Percentiles rank a stretch among this genome's conserved stretches.
phyloP scores from a whole-genome alignment of 2,888 invertebrate genomes.

The Diogma glabrata region DNA sequence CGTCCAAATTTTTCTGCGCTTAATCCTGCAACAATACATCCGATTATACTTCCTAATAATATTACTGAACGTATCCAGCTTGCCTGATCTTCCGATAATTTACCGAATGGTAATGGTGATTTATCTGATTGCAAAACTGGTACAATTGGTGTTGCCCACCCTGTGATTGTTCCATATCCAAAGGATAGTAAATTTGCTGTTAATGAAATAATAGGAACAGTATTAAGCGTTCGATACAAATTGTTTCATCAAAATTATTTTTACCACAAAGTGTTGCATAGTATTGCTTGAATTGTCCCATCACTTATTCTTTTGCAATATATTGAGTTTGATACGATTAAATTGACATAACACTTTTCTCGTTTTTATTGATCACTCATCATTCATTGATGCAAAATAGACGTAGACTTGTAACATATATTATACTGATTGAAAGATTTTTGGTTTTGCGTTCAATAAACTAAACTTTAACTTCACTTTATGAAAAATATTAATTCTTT shows the following conservation, averaged over 20 bases:
- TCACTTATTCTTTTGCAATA: too few species aligned
- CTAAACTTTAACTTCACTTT: too few species aligned
- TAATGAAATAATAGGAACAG: neutral
- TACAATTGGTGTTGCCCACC: constrained; percentile 32
- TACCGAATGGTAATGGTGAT: constrained; percentile 28
- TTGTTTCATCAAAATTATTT: neutral
- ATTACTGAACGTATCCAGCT: constrained; percentile 32
- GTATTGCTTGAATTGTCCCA: constrained; percentile 10
- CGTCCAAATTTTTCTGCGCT: constrained; percentile 29
- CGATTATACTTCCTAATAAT: constrained; percentile 29
- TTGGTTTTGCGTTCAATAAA: too few species aligned
- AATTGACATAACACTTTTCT: too few species aligned
- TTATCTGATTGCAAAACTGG: constrained; percentile 25
- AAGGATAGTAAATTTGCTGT: constrained; percentile 29
- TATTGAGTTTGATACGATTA: too few species aligned
- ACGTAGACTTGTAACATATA: too few species aligned
- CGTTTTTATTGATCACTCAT: too few species aligned
- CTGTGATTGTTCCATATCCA: constrained; percentile 30
- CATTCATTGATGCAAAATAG: too few species aligned
- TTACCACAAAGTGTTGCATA: constrained; percentile 14
- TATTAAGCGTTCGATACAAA: neutral
- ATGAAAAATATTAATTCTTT: too few species aligned
- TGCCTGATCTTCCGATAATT: constrained; percentile 25
- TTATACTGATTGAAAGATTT: too few species aligned
- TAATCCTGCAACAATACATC: constrained; percentile 31